These are phyloP conservation scores for Rotaria magnacalcarata DNA, from an alignment of 2,888 invertebrate genomes.

Conservation along the genomic window DNA sequence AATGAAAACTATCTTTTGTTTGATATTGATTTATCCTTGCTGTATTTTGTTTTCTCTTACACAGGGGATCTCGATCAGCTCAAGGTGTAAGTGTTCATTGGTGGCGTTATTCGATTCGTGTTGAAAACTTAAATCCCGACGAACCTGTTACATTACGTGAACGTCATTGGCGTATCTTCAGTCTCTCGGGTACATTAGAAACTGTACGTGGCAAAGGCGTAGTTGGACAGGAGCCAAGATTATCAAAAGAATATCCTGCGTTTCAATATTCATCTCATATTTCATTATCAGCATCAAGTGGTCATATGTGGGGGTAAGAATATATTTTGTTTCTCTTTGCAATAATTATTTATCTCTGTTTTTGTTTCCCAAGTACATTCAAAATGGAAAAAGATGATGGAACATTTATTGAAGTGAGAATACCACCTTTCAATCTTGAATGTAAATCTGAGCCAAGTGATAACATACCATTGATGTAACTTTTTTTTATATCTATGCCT, in stretches of 20 bases:
- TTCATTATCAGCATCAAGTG: constrained; percentile 89
- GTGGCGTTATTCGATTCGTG: constrained; percentile 95
- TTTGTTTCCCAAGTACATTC: constrained; percentile 69
- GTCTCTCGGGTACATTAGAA: constrained; percentile 76
- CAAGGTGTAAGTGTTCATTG: constrained; percentile 52
- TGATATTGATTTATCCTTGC: neutral
- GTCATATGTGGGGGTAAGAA: constrained; percentile 79
- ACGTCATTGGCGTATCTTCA: constrained; percentile 96
- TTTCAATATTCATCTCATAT: constrained; percentile 98
- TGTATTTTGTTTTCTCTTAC: neutral
- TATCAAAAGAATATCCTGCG: constrained; percentile 80
- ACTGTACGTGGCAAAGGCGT: constrained; percentile 85
- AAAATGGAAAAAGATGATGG: constrained; percentile 95
- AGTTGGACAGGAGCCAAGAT: constrained; percentile 87
- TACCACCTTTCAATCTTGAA: constrained; percentile 92
- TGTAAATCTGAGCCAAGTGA: constrained; percentile 65
- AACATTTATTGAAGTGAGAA: constrained; percentile 89
- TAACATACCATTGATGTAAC: neutral
- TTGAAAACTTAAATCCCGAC: constrained; percentile 75
- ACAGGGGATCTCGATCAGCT: constrained; percentile 12
- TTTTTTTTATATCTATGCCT: neutral
- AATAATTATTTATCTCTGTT: neutral
- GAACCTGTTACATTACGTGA: constrained; percentile 82
- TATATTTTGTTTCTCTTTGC: neutral
- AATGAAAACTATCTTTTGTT: neutral